Percentiles rank a stretch among this genome's conserved stretches.
Conservation (phyloP, 2,888 invertebrate genomes). For the Ariolimax columbianus region DNA sequence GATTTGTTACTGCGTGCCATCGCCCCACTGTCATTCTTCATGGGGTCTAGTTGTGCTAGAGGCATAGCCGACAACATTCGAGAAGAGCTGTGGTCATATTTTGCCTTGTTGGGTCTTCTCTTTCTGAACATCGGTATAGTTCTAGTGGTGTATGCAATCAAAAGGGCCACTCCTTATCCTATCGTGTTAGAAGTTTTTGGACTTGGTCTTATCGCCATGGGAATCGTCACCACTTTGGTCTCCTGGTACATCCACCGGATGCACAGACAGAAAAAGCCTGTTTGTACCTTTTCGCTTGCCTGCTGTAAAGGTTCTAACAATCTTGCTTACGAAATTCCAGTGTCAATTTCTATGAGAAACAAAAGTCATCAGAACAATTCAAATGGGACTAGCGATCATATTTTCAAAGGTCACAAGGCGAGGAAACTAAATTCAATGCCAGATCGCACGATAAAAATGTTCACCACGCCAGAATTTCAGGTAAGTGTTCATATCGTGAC, state of each 20-base stretch:
- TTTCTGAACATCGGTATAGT: constrained; percentile 55
- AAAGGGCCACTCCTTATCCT: constrained; percentile 44
- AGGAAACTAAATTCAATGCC: not conserved
- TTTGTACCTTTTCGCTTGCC: not conserved
- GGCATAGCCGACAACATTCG: constrained; percentile 42
- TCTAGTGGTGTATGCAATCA: constrained; percentile 55
- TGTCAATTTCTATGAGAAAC: not conserved
- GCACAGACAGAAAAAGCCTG: constrained; percentile 11
- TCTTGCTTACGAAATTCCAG: not conserved
- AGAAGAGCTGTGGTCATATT: constrained; percentile 56
- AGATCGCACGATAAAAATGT: constrained; percentile 13
- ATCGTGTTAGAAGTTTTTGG: constrained; percentile 47
- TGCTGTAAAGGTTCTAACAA: not conserved
- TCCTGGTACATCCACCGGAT: constrained; percentile 46
- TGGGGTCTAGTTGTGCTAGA: constrained; percentile 37
- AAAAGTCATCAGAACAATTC: not conserved
- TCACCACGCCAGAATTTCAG: constrained; percentile 41
- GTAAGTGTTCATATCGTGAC: not conserved
- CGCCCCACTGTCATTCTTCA: not conserved
- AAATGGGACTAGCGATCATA: not conserved
- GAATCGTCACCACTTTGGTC: constrained; percentile 31
- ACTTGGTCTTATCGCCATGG: constrained; percentile 44
- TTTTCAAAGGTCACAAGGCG: not conserved
- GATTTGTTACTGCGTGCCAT: no score
- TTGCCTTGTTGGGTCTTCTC: constrained; percentile 53